Conservation (phyloP, 2,797 vertebrate species). For the Acrocephalus scirpaceus region DNA sequence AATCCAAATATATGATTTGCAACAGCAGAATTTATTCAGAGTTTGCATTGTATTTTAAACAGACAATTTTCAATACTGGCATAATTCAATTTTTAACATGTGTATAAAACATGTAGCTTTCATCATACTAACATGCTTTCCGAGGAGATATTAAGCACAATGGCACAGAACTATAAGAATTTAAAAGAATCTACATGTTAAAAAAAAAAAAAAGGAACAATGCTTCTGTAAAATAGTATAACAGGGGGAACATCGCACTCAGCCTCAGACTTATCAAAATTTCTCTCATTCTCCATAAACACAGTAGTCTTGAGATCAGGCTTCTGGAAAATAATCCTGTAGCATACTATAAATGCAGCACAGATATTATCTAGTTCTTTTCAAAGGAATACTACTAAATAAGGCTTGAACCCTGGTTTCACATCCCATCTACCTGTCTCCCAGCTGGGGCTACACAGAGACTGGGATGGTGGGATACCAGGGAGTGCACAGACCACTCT, state of each 20-base stretch:
- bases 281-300: not conserved
- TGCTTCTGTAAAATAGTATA: not conserved
- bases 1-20: constrained; percentile 9
- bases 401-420: not conserved
- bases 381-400: not conserved
- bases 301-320: not conserved
- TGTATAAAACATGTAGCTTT: not conserved
- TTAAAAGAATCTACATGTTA: not conserved
- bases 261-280: not conserved
- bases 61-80: not conserved
- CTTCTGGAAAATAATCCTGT: not conserved
- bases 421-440: not conserved
- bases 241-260: not conserved
- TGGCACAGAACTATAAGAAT: not conserved
- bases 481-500: accelerated
- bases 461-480: not conserved
- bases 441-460: not conserved
- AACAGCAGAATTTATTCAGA: constrained; percentile 1
- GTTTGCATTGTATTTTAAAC: not conserved
- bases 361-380: not conserved
- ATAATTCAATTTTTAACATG: not conserved
- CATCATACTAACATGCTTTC: not conserved
- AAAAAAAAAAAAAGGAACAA: not conserved
- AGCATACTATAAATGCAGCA: not conserved
- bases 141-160: not conserved